Evolutionary conservation across 1,140 invertebrate genomes (phyloP).

Genomic region (Rhyzopertha dominica): DNA sequence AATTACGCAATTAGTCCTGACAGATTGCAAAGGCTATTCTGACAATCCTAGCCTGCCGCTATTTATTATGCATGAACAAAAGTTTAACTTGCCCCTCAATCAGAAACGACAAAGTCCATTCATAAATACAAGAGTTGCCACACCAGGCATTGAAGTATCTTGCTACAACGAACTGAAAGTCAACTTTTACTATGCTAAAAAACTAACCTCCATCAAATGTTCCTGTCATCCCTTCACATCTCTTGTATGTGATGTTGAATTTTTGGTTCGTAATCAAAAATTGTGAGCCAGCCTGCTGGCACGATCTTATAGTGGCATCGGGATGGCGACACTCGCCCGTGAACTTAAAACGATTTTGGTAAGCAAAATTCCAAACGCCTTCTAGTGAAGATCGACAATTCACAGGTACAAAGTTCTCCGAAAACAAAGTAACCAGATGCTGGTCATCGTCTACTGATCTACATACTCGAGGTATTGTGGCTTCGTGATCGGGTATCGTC

Average conservation of each 20-base stretch:
- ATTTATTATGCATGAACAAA: no score
- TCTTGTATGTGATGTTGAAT: slow-evolving; percentile 91
- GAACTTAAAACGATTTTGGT: slow-evolving; percentile 85
- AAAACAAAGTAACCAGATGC: slow-evolving; percentile 80
- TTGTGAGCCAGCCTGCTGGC: slow-evolving; percentile 92
- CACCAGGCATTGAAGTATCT: no score
- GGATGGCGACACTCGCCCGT: slow-evolving; percentile 85
- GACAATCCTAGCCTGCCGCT: no score
- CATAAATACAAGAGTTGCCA: no score
- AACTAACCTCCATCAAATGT: slow-evolving; percentile 78
- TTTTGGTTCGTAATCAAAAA: slow-evolving; percentile 96
- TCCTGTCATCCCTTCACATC: slow-evolving; percentile 76
- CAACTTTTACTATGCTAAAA: no score
- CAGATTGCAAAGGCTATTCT: no score
- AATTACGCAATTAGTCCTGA: no score
- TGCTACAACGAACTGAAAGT: no score
- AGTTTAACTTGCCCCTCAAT: no score
- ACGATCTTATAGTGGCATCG: slow-evolving; percentile 86
- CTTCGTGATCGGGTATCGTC: slow-evolving; percentile 58
- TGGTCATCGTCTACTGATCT: slow-evolving; percentile 67
- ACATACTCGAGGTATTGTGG: slow-evolving; percentile 74
- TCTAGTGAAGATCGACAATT: slow-evolving; percentile 90
- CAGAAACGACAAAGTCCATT: no score
- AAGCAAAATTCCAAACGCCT: slow-evolving; percentile 93
- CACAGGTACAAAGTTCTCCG: slow-evolving; percentile 84